Conservation (phyloP, 2,797 vertebrate species). For the Artibeus lituratus region DNA sequence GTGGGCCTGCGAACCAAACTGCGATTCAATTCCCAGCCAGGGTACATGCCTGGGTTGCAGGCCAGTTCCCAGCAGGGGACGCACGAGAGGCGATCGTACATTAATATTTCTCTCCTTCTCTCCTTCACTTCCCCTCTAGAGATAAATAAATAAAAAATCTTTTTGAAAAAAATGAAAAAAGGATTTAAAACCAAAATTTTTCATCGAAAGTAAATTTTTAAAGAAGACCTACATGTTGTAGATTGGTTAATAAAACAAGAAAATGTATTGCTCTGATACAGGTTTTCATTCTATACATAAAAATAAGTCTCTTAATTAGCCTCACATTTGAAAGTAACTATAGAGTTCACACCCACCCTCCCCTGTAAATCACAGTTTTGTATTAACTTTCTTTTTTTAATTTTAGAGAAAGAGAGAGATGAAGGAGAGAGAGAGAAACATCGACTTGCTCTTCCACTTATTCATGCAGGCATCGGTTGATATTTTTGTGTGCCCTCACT, state of each 20-base stretch:
- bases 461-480: background rate
- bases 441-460: background rate
- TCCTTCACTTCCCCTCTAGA: too few species aligned
- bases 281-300: background rate
- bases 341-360: rapidly evolving
- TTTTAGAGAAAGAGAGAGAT: background rate
- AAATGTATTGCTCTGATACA: background rate
- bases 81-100: too few species aligned
- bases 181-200: background rate
- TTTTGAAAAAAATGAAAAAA: too few species aligned
- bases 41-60: too few species aligned
- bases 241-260: background rate
- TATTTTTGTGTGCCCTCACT: background rate
- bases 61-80: too few species aligned
- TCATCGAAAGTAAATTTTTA: background rate
- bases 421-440: background rate
- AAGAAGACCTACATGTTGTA: background rate
- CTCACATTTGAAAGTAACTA: background rate
- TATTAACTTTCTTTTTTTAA: background rate
- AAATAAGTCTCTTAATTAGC: background rate
- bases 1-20: too few species aligned
- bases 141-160: too few species aligned
- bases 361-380: background rate
- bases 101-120: too few species aligned
- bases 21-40: too few species aligned